Conservation (phyloP, 2,888 invertebrate genomes). For the Drosophila merina region DNA sequence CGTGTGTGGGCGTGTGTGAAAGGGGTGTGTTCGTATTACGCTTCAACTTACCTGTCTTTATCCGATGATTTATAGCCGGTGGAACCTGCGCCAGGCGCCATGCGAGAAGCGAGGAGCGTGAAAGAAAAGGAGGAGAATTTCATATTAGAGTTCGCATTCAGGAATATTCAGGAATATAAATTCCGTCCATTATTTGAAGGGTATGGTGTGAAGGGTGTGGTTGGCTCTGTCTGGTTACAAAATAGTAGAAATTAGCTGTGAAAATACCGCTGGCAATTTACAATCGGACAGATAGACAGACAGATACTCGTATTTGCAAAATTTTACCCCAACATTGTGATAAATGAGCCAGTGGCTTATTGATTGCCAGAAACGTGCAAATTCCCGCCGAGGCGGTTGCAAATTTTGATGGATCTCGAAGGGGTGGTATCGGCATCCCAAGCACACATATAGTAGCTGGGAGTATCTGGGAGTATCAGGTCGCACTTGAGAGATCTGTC, state of each 20-base stretch:
- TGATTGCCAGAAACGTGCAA: slow-evolving; percentile 52
- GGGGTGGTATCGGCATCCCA: slow-evolving; percentile 24
- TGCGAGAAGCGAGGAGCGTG: slow-evolving; percentile 40
- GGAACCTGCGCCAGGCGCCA: slow-evolving; percentile 86
- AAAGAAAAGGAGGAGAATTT: slow-evolving; percentile 50
- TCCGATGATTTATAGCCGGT: slow-evolving; percentile 93
- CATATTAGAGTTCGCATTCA: slow-evolving; percentile 26
- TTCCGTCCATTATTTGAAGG: slow-evolving; percentile 22
- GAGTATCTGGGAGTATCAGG: slow-evolving; percentile 15
- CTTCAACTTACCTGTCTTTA: slow-evolving; percentile 90
- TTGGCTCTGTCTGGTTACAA: slow-evolving; percentile 25
- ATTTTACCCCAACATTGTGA: slow-evolving; percentile 40
- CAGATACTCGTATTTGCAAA: slow-evolving; percentile 10
- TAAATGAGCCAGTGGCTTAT: slow-evolving; percentile 60
- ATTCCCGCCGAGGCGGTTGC: slow-evolving; percentile 33
- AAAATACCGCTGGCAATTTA: slow-evolving; percentile 24
- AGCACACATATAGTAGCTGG: too few relatives aligned
- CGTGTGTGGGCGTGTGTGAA: slow-evolving; percentile 22
- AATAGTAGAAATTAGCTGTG: slow-evolving; percentile 46
- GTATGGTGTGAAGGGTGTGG: slow-evolving; percentile 14
- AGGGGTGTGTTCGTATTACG: slow-evolving; percentile 49
- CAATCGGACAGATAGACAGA: slow-evolving; percentile 28
- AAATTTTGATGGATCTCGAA: slow-evolving; percentile 64
- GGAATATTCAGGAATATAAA: slow-evolving; percentile 37
- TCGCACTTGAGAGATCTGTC: slow-evolving; percentile 65